Base-by-base conservation (phyloP, 2,113 vertebrate genomes). In the Grantiella picta region DNA sequence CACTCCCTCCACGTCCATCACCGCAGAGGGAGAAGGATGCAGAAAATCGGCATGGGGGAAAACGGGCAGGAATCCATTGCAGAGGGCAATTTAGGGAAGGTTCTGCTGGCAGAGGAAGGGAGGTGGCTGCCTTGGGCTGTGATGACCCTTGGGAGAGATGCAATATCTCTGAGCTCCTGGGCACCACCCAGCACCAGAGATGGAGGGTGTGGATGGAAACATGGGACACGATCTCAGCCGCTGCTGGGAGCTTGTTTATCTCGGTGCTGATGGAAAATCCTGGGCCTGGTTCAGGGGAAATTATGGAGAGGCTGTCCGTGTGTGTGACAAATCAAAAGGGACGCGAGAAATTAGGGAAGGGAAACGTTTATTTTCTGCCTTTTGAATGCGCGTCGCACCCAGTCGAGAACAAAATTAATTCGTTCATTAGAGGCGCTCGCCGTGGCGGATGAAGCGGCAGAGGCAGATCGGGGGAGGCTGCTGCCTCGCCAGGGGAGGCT, bases 361-460 rank as follows among this genome's bases (percentile, higher is more conserved):
- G 73, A 96, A 95, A 92, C 11, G 7, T 96, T 94, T 92, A 29
- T 92, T 94, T 95, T 82, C 53, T 15, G n/a, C 50, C 71, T 76
- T 69, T 56, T 15, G 75, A 61, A 53, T n/a, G 79, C 11, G 1
- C 2, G 80, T 83, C 23, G 22, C 86, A 87, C 33, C 52, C 89
- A 5, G 89, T 52, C 53, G 95, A 57, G 81, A 92, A 12, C 52
- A 12, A 70, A 92, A 95, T 94, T 81, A 92, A 87, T 94, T 89
- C 38, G 5, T 81, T 94, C 91, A 76, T 91, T 95, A 89, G 75
- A 76, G 33, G 22, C 44, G 3, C 49, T 15, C 0, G 5, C 38
- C 0, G n/a, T 22, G 20, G 59, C 82, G 14, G 90, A 44, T 27
- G 64, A 61, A 90, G 84, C 16, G 38, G 68, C 5, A 4, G 36